Conservation (phyloP, 1,140 invertebrate genomes). For the Harpegnathos saltator region DNA sequence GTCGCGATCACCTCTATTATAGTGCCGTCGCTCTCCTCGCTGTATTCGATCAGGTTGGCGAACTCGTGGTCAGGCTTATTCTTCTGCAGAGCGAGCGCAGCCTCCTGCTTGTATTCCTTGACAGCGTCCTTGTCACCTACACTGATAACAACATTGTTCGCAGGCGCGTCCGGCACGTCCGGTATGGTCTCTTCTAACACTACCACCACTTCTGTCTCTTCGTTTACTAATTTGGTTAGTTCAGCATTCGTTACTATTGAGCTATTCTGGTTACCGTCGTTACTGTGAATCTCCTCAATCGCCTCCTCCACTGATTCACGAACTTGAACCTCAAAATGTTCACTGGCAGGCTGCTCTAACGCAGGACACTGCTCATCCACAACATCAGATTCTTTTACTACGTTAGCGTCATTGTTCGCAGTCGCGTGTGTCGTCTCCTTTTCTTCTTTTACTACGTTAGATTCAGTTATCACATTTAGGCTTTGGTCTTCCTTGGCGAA, state of each 20-base stretch:
- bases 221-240: slow-evolving; percentile 57
- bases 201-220: slow-evolving; percentile 63
- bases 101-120: slow-evolving; percentile 13
- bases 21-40: slow-evolving; percentile 53
- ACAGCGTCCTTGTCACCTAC: slow-evolving; percentile 54
- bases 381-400: slow-evolving; percentile 5
- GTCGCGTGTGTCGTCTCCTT: neutral
- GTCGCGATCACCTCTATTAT: slow-evolving; percentile 67
- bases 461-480: slow-evolving; percentile 34
- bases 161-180: slow-evolving; percentile 11
- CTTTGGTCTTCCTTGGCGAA: slow-evolving; percentile 43
- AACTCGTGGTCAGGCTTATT: slow-evolving; percentile 57
- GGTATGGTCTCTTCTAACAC: slow-evolving; percentile 70
- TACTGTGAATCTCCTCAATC: neutral
- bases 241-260: slow-evolving; percentile 60
- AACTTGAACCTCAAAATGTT: slow-evolving; percentile 48
- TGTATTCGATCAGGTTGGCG: slow-evolving; percentile 68
- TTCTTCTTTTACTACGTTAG: neutral
- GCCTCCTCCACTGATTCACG: slow-evolving; percentile 24
- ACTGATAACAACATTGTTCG: slow-evolving; percentile 51
- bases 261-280: slow-evolving; percentile 35
- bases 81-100: neutral
- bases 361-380: slow-evolving; percentile 41
- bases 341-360: slow-evolving; percentile 44
- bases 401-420: slow-evolving; percentile 41